Evolutionary conservation across 2,113 vertebrate species (phyloP).

Genomic region (Sialia sialis): DNA sequence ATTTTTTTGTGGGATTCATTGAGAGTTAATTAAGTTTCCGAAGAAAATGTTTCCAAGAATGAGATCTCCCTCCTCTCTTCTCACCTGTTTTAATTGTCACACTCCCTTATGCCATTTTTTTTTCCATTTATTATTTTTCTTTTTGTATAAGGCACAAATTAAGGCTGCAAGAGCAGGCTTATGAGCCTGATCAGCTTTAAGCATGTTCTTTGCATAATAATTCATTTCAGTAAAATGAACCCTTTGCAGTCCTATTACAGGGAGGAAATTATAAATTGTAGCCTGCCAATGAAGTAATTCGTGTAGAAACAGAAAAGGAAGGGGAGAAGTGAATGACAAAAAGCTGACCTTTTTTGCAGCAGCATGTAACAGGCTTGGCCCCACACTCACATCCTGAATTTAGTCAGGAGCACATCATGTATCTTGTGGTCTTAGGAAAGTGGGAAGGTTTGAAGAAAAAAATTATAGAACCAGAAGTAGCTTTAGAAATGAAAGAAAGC

Average conservation of each 20-base stretch:
- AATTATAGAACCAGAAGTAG: neutral
- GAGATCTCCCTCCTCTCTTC: neutral
- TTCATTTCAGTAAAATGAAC: slow-evolving; percentile 2
- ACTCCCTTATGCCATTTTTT: neutral
- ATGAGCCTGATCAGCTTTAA: neutral
- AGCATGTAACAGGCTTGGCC: neutral
- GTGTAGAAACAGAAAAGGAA: neutral
- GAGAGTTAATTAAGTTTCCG: neutral
- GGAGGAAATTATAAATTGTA: neutral
- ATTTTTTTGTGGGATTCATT: neutral
- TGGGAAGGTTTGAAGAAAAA: neutral
- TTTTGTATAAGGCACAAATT: neutral
- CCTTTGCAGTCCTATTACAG: neutral
- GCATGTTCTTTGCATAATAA: neutral
- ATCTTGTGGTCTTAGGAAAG: neutral
- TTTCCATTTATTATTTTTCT: neutral
- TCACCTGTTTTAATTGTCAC: neutral
- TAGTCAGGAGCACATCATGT: neutral
- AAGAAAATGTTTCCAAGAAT: neutral
- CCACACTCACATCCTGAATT: neutral
- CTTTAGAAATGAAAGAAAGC: neutral
- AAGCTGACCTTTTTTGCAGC: neutral
- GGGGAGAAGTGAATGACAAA: neutral
- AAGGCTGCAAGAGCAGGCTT: neutral
- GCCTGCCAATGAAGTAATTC: neutral